phyloP scores from a whole-genome alignment of 1,140 invertebrate genomes.

The Diachasmimorpha longicaudata region DNA sequence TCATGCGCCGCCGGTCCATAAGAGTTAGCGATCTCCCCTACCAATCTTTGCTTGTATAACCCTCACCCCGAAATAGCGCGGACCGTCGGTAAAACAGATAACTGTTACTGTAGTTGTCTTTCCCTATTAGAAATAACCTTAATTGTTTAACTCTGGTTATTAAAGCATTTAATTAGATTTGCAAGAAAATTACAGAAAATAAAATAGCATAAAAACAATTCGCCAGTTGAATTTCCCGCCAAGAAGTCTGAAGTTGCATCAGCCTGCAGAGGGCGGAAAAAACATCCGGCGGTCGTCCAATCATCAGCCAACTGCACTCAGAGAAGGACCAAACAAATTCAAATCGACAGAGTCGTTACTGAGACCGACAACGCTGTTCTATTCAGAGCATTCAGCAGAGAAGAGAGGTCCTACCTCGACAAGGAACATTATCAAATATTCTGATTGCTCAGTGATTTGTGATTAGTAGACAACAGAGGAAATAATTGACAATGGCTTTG shows the following conservation, averaged over 20 bases:
- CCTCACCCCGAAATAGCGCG: too few relatives aligned
- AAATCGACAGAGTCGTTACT: constrained; percentile 47
- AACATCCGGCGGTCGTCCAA: background rate
- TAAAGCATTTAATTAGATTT: too few relatives aligned
- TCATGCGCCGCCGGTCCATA: too few relatives aligned
- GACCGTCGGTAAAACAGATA: too few relatives aligned
- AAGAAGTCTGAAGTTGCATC: background rate
- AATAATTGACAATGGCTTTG: constrained; percentile 44
- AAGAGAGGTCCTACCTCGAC: constrained; percentile 12
- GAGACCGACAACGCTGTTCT: constrained; percentile 22
- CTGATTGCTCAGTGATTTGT: background rate
- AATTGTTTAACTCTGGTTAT: too few relatives aligned
- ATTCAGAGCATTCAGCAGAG: constrained; percentile 23
- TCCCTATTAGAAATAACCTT: too few relatives aligned
- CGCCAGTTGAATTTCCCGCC: too few relatives aligned
- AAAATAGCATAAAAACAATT: too few relatives aligned
- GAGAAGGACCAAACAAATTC: constrained; percentile 44
- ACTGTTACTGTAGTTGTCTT: too few relatives aligned
- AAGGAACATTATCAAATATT: background rate
- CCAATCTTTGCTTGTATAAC: too few relatives aligned
- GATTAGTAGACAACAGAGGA: background rate
- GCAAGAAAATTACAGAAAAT: too few relatives aligned
- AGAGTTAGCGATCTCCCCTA: too few relatives aligned
- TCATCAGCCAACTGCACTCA: background rate
- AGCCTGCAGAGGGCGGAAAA: background rate